These are phyloP conservation scores for Ceyx erithaca DNA, from an alignment of 2,797 vertebrate species.

Conservation along the genomic window DNA sequence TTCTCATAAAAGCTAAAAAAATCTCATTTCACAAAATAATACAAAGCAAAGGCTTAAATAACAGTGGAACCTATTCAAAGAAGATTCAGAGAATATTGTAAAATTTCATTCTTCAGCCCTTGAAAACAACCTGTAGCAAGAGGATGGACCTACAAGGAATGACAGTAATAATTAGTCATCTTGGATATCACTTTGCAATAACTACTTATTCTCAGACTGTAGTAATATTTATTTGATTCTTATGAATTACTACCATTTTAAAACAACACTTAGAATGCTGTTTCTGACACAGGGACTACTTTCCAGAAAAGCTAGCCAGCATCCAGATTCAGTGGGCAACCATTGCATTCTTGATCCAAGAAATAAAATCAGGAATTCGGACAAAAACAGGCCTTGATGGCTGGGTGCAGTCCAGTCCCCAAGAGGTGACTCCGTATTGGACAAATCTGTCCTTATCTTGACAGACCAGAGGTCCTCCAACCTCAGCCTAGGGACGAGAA, in stretches of 20 bases:
- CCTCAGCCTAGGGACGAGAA: slow-evolving; percentile 35
- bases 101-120: background rate
- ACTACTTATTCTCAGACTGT: background rate
- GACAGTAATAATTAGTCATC: background rate
- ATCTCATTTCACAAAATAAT: background rate
- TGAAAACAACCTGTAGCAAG: background rate
- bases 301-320: background rate
- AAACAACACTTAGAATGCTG: background rate
- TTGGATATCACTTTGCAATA: background rate
- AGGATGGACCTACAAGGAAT: background rate
- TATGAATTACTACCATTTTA: background rate
- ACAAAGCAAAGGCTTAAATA: background rate
- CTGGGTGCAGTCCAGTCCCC: slow-evolving; percentile 1
- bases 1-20: background rate
- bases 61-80: background rate
- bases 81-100: background rate
- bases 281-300: background rate
- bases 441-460: slow-evolving; percentile 29
- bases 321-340: background rate
- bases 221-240: slow-evolving; percentile 44
- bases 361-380: background rate
- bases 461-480: slow-evolving; percentile 25
- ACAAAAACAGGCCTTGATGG: slow-evolving; percentile 19
- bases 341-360: slow-evolving; percentile 39
- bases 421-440: background rate